A percentile compares a stretch with the other conserved stretches of the same genome.
Evolutionary conservation across 2,888 invertebrate species (phyloP).

Genomic region (Athetis lepigone): DNA sequence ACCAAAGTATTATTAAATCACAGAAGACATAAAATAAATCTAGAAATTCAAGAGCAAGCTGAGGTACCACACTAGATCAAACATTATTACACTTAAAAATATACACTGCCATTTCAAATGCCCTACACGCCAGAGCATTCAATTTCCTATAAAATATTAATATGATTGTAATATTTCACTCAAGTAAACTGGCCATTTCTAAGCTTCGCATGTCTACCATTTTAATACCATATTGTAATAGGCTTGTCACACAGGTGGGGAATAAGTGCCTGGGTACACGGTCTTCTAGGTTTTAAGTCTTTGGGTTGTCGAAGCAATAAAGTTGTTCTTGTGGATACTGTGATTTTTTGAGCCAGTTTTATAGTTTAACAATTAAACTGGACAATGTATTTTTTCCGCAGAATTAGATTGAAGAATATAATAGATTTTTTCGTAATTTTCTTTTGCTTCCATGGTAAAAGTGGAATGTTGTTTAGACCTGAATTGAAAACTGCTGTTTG

Average conservation of each 20-base stretch:
- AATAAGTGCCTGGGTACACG: constrained; percentile 40
- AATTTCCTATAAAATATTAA: constrained; percentile 55
- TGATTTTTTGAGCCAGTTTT: neutral
- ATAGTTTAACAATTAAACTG: too few species aligned
- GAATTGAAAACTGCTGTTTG: too few species aligned
- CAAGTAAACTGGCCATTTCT: constrained; percentile 44
- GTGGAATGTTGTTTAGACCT: too few species aligned
- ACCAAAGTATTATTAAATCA: neutral
- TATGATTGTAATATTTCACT: constrained; percentile 52
- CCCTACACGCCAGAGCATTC: constrained; percentile 28
- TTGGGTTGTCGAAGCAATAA: neutral
- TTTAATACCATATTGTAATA: constrained; percentile 46
- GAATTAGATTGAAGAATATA: too few species aligned
- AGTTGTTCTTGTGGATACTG: neutral
- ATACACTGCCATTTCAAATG: constrained; percentile 15
- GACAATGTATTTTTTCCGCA: too few species aligned
- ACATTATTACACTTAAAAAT: constrained; percentile 36
- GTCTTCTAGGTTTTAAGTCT: constrained; percentile 3
- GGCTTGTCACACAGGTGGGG: constrained; percentile 29
- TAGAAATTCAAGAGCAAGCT: constrained; percentile 10
- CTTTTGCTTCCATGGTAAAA: too few species aligned
- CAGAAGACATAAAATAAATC: neutral
- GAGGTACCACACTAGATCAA: constrained; percentile 4
- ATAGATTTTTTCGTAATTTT: too few species aligned
- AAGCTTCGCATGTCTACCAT: constrained; percentile 37